A percentile compares a stretch with the other conserved stretches of the same genome.
Evolutionary conservation across 2,888 invertebrate species (phyloP).

Genomic region (Glaucopsyche alexis): DNA sequence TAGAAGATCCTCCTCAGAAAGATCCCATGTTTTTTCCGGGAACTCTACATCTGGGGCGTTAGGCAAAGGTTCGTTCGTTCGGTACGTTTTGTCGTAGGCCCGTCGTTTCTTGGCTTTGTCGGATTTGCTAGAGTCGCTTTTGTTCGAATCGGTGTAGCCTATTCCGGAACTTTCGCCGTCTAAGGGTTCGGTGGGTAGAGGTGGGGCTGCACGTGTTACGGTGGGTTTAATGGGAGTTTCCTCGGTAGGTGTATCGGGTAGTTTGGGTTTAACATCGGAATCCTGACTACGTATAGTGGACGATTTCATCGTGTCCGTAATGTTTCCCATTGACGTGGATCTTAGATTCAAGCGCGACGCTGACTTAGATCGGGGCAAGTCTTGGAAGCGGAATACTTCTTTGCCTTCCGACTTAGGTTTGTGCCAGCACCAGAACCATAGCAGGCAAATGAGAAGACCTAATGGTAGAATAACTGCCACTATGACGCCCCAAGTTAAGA

Average conservation of each 20-base stretch:
- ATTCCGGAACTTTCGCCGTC: conserved; percentile 75
- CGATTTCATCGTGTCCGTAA: conserved; percentile 73
- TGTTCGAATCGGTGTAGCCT: conserved; percentile 76
- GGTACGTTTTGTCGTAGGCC: conserved; percentile 89
- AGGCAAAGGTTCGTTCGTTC: conserved; percentile 90
- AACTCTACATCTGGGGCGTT: conserved; percentile 88
- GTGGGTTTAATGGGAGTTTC: conserved; percentile 54
- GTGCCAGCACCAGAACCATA: conserved; percentile 82
- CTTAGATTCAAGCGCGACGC: conserved; percentile 80
- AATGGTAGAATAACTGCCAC: conserved; percentile 85
- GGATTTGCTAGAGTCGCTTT: conserved; percentile 73
- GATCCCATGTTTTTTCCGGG: conserved; percentile 89
- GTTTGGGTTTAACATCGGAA: conserved; percentile 60
- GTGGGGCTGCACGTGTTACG: conserved; percentile 58
- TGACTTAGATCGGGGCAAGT: conserved; percentile 79
- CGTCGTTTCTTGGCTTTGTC: conserved; percentile 84
- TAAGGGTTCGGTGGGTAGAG: conserved; percentile 53
- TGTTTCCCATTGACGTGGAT: conserved; percentile 75
- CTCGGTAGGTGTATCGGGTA: conserved; percentile 64
- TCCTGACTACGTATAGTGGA: conserved; percentile 63
- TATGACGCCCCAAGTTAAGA: conserved; percentile 87
- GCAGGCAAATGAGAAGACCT: conserved; percentile 80
- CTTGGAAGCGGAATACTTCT: conserved; percentile 78
- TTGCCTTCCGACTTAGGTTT: conserved; percentile 80
- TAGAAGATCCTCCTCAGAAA: conserved; percentile 83